A percentile compares a stretch with the other conserved stretches of the same genome.
phyloP scores from a whole-genome alignment of 2,888 invertebrate genomes.

The Andrena dorsata region DNA sequence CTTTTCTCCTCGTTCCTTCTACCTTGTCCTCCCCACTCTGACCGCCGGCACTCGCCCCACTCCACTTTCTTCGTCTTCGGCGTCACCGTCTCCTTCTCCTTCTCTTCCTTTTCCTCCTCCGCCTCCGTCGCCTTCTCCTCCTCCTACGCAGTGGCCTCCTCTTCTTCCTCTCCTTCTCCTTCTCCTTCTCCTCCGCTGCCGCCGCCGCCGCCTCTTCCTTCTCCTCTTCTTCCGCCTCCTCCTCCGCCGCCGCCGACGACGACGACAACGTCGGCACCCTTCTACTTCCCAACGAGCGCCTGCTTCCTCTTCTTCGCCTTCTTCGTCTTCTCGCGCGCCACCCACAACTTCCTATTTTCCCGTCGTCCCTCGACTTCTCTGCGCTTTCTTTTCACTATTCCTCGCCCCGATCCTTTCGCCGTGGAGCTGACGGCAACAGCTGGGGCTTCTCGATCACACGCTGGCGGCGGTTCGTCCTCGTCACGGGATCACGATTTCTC shows the following conservation, averaged over 20 bases:
- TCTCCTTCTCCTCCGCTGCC: slow-evolving; percentile 59
- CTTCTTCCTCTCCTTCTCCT: slow-evolving; percentile 52
- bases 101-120: slow-evolving; percentile 59
- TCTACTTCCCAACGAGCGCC: slow-evolving; percentile 63
- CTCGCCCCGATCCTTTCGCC: slow-evolving; percentile 81
- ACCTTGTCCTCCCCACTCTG: slow-evolving; percentile 86
- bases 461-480: slow-evolving; percentile 78
- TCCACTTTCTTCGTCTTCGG: slow-evolving; percentile 68
- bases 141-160: slow-evolving; percentile 52
- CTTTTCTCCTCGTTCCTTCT: slow-evolving; percentile 71
- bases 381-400: slow-evolving; percentile 81
- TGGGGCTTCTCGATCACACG: slow-evolving; percentile 78
- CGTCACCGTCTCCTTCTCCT: slow-evolving; percentile 61
- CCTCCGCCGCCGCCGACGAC: slow-evolving; percentile 70
- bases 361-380: slow-evolving; percentile 64
- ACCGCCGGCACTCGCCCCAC: slow-evolving; percentile 80
- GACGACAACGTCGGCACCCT: slow-evolving; percentile 71
- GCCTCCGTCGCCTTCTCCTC: slow-evolving; percentile 56
- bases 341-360: slow-evolving; percentile 66
- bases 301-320: slow-evolving; percentile 65
- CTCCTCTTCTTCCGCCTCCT: slow-evolving; percentile 59
- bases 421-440: slow-evolving; percentile 81
- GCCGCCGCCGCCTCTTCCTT: slow-evolving; percentile 60
- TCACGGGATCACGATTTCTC: slow-evolving; percentile 77
- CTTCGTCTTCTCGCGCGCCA: slow-evolving; percentile 72